Conservation (phyloP, 2,113 vertebrate genomes). For the Neolamprologus cancellatus region DNA sequence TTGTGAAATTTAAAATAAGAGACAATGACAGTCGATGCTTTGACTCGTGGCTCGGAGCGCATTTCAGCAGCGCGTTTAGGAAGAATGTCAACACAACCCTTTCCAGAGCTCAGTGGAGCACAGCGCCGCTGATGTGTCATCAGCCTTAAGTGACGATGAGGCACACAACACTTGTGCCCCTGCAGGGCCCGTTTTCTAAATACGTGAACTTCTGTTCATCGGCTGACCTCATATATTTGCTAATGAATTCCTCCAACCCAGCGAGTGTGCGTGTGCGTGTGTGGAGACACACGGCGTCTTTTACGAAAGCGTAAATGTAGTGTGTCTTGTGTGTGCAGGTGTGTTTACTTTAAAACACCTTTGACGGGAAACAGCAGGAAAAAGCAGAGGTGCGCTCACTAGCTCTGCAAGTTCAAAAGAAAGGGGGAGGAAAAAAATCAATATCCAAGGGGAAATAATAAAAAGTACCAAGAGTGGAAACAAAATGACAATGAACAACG, state of each 20-base stretch:
- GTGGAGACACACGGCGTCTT: not conserved
- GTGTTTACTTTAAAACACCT: not conserved
- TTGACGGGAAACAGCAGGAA: conserved; percentile 4
- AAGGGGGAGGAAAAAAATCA: conserved; percentile 25
- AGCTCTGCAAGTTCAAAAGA: conserved; percentile 20
- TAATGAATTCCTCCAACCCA: not conserved
- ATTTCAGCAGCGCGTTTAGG: not conserved
- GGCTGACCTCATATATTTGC: not conserved
- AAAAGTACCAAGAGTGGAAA: conserved; percentile 15
- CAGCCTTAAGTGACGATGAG: not conserved
- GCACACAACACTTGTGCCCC: not conserved
- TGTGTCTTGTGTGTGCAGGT: not conserved
- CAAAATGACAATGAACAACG: conserved; percentile 10
- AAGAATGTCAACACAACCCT: not conserved
- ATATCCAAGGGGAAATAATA: conserved; percentile 41
- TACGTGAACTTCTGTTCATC: not conserved
- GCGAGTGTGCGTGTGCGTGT: not conserved
- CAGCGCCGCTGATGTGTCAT: not conserved
- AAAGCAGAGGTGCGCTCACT: not conserved
- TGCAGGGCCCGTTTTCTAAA: not conserved
- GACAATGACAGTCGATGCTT: not conserved
- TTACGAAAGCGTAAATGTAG: not conserved
- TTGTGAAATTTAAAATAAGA: not conserved
- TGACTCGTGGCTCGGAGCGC: not conserved
- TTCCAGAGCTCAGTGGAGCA: not conserved